Percentiles rank a stretch among this genome's conserved stretches.
Conservation (phyloP, 2,888 invertebrate species). For the Aphidoletes aphidimyza region DNA sequence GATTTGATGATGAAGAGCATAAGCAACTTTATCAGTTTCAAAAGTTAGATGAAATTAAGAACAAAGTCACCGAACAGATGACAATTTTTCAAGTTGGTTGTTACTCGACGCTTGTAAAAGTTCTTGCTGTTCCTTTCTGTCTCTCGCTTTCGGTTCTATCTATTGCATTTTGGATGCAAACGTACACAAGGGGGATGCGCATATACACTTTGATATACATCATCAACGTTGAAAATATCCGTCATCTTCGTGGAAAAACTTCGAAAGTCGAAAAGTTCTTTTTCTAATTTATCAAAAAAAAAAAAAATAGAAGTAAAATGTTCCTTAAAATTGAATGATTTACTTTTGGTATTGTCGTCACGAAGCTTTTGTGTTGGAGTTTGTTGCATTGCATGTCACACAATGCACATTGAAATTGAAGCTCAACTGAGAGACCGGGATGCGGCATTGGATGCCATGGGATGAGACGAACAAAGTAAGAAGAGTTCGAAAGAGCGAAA, state of each 20-base stretch:
- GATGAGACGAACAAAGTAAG: neutral
- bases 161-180: neutral
- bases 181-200: neutral
- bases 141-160: no score
- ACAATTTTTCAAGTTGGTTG: slow-evolving; percentile 1
- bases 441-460: no score
- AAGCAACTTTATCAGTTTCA: neutral
- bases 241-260: neutral
- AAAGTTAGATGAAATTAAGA: slow-evolving; percentile 31
- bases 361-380: neutral
- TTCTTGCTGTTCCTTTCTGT: neutral
- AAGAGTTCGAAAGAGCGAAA: neutral
- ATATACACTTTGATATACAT: no score
- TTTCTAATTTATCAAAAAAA: slow-evolving; percentile 48
- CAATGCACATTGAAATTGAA: neutral
- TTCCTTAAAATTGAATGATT: slow-evolving; percentile 9
- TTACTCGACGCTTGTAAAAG: slow-evolving; percentile 9
- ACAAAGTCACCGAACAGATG: slow-evolving; percentile 34
- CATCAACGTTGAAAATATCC: slow-evolving; percentile 24
- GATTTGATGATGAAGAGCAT: slow-evolving; percentile 5
- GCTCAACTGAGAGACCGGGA: neutral
- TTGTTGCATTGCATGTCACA: neutral
- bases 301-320: slow-evolving; percentile 18
- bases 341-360: neutral
- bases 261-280: slow-evolving; percentile 20